These are phyloP conservation scores for Octomys mimax DNA, from an alignment of 2,797 vertebrate genomes.

Conservation along the genomic window DNA sequence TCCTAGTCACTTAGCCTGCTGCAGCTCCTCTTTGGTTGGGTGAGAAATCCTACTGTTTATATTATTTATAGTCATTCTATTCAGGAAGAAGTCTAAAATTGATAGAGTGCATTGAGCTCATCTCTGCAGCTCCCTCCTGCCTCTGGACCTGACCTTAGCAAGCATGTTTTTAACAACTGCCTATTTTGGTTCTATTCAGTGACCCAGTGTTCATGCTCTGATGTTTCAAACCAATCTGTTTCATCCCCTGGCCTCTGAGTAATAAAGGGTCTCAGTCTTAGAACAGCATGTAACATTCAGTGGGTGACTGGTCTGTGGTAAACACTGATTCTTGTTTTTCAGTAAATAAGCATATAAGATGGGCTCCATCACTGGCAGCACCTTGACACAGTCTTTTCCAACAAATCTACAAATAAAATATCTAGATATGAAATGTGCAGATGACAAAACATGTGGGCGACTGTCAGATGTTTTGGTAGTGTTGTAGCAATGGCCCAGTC, in stretches of 20 bases:
- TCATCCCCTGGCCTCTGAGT: background rate
- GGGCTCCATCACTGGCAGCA: background rate
- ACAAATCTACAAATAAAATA: background rate
- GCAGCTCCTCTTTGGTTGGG: background rate
- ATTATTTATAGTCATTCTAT: background rate
- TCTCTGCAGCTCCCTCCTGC: background rate
- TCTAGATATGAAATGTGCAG: background rate
- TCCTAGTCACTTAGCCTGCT: background rate
- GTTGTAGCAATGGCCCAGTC: background rate
- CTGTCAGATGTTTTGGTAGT: background rate
- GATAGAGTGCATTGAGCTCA: background rate
- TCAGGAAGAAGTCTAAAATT: background rate
- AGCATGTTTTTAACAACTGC: background rate
- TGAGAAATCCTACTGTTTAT: constrained; percentile 11
- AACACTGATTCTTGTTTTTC: background rate
- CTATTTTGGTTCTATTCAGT: background rate
- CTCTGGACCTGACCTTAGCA: background rate
- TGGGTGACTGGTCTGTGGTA: background rate
- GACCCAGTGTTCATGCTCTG: background rate
- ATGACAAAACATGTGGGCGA: background rate
- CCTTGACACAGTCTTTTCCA: background rate
- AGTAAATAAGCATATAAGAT: background rate
- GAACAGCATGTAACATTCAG: background rate
- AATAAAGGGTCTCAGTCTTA: background rate
- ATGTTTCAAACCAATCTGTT: constrained; percentile 26